Percentiles rank a stretch among this genome's conserved stretches.
These are phyloP conservation scores for Marisa cornuarietis DNA, from an alignment of 1,140 invertebrate species.

Conservation along the genomic window DNA sequence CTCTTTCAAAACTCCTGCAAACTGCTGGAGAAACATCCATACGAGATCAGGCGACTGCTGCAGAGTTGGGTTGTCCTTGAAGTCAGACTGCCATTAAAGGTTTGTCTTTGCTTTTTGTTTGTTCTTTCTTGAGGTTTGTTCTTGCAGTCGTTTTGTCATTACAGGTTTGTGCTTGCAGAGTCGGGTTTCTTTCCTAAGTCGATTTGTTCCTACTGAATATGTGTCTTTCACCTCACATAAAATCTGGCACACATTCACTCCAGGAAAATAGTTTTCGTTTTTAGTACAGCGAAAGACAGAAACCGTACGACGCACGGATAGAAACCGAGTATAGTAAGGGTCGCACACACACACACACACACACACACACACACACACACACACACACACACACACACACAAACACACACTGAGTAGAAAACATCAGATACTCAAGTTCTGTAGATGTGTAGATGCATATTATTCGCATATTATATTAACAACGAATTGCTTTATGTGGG, in stretches of 20 bases:
- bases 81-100: not conserved
- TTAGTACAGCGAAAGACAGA: too few relatives aligned
- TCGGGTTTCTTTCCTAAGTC: not conserved
- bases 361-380: conserved; percentile 1
- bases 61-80: too few relatives aligned
- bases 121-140: not conserved
- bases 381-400: not conserved
- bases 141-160: too few relatives aligned
- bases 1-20: too few relatives aligned
- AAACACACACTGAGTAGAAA: not conserved
- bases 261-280: not conserved
- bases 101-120: not conserved
- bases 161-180: not conserved
- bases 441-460: not conserved
- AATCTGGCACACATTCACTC: not conserved
- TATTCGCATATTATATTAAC: not conserved
- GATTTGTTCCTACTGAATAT: not conserved
- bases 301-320: too few relatives aligned
- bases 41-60: too few relatives aligned
- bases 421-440: not conserved
- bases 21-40: too few relatives aligned
- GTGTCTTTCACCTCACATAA: not conserved
- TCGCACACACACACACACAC: not conserved
- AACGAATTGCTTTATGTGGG: too few relatives aligned
- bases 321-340: too few relatives aligned